Percentiles rank a stretch among this genome's conserved stretches.
Evolutionary conservation across 2,888 invertebrate species (phyloP).

Genomic region (Cheilosia vernalis): DNA sequence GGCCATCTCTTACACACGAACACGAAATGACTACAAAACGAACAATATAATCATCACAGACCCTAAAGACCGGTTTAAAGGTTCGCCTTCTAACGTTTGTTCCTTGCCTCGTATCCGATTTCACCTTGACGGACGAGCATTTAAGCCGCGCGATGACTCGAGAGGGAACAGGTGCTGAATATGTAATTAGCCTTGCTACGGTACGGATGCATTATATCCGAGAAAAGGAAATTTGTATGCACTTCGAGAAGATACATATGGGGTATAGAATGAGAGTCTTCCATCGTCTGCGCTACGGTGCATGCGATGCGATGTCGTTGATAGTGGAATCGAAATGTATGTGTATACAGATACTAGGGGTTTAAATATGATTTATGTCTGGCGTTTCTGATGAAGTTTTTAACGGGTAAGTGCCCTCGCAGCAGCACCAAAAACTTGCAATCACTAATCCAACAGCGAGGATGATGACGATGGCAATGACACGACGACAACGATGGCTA

Average conservation of each 20-base stretch:
- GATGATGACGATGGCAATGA: constrained; percentile 28
- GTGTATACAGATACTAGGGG: constrained; percentile 3
- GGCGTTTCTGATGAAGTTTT: constrained; percentile 70
- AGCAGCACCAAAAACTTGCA: constrained; percentile 29
- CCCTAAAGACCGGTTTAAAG: constrained; percentile 68
- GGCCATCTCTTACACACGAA: background rate
- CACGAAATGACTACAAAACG: constrained; percentile 35
- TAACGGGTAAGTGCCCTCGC: constrained; percentile 69
- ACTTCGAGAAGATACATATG: constrained; percentile 66
- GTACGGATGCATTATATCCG: constrained; percentile 66
- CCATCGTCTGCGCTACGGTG: constrained; percentile 26
- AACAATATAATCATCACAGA: constrained; percentile 65
- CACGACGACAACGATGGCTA: constrained; percentile 14
- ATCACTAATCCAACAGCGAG: constrained; percentile 45
- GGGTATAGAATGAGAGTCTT: constrained; percentile 31
- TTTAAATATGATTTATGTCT: constrained; percentile 74
- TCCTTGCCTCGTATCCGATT: constrained; percentile 63
- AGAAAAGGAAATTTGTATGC: constrained; percentile 68
- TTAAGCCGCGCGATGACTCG: constrained; percentile 67
- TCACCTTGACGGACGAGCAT: constrained; percentile 66
- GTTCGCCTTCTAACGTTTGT: constrained; percentile 58
- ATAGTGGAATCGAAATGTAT: constrained; percentile 58
- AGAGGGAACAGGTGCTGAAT: constrained; percentile 72
- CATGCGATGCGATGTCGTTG: constrained; percentile 18
- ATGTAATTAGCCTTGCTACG: constrained; percentile 68